Percentiles rank a stretch among this genome's conserved stretches.
phyloP scores from a whole-genome alignment of 2,113 vertebrate species.

The Orycteropus afer region DNA sequence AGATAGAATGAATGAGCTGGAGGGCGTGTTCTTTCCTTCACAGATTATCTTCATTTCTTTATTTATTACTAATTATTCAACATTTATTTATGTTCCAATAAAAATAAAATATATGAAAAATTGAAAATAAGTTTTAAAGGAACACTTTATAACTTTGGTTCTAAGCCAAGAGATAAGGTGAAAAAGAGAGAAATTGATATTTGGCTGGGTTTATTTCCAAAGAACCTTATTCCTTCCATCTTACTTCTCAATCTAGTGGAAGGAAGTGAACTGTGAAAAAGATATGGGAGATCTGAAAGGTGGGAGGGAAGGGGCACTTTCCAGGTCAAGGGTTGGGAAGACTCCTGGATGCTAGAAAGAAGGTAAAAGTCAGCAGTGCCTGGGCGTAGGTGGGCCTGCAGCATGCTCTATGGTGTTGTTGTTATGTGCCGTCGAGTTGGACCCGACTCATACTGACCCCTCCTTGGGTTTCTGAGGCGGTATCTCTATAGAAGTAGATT shows the following conservation, averaged over 20 bases:
- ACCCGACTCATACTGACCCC: too few species aligned
- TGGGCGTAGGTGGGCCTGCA: too few species aligned
- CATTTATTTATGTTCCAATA: neutral
- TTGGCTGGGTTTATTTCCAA: neutral
- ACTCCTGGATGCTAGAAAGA: neutral
- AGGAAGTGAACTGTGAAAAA: neutral
- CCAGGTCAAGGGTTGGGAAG: neutral
- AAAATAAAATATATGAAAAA: neutral
- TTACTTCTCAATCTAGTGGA: neutral
- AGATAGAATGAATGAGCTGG: neutral
- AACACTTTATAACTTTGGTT: neutral
- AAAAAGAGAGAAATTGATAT: neutral
- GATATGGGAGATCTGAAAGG: neutral
- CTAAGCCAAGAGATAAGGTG: neutral
- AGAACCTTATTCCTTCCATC: neutral
- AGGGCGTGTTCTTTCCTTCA: neutral
- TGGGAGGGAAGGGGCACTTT: neutral
- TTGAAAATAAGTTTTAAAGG: neutral
- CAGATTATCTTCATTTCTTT: neutral
- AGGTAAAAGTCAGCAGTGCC: neutral
- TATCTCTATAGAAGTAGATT: too few species aligned
- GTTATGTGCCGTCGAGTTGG: too few species aligned
- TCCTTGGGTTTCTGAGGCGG: too few species aligned
- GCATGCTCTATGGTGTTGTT: neutral
- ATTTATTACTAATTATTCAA: neutral